A percentile compares a stretch with the other conserved stretches of the same genome.
These are phyloP conservation scores for Callinectes sapidus DNA, from an alignment of 2,888 invertebrate genomes.

Conservation along the genomic window DNA sequence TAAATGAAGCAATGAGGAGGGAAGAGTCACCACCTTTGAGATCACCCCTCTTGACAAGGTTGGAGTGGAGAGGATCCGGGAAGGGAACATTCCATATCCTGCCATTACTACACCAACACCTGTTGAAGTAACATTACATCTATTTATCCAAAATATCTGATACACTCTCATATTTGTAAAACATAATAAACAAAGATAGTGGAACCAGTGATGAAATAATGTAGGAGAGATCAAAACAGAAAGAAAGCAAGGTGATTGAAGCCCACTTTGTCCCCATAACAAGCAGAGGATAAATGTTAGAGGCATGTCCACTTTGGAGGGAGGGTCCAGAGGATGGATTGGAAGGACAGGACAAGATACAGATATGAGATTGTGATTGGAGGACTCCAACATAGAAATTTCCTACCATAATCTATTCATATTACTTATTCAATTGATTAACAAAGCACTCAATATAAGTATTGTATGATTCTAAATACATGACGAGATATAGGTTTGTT, in stretches of 20 bases:
- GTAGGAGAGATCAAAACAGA: not conserved
- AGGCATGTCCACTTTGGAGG: no score
- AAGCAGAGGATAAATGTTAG: no score
- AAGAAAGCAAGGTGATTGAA: not conserved
- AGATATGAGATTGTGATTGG: no score
- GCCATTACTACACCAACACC: slow-evolving; percentile 49
- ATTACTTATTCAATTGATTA: not conserved
- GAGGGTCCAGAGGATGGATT: no score
- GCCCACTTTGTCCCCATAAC: not conserved
- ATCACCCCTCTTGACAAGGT: slow-evolving; percentile 54
- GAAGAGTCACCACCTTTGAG: slow-evolving; percentile 46
- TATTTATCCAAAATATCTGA: not conserved
- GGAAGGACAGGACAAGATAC: no score
- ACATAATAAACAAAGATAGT: not conserved
- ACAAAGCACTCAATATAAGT: not conserved
- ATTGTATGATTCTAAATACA: not conserved
- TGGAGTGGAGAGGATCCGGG: slow-evolving; percentile 51
- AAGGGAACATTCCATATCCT: slow-evolving; percentile 61
- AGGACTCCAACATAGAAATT: no score
- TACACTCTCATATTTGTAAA: not conserved
- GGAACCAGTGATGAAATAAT: not conserved
- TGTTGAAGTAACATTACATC: not conserved
- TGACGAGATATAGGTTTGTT: not conserved
- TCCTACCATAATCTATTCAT: no score
- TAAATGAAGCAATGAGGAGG: slow-evolving; percentile 4